Conservation (phyloP, 2,113 vertebrate genomes). For the Cinclus mexicanus region DNA sequence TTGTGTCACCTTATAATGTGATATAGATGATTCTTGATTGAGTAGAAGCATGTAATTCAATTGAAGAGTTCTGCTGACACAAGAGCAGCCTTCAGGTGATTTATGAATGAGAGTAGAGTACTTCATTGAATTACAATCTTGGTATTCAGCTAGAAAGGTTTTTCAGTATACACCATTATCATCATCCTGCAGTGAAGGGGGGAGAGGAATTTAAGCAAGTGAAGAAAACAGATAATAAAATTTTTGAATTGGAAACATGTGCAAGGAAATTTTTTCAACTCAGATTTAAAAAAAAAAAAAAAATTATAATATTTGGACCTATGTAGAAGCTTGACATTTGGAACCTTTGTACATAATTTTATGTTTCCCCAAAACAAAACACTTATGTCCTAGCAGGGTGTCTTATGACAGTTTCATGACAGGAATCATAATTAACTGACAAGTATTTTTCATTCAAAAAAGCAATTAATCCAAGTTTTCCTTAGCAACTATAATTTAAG, state of each 20-base stretch:
- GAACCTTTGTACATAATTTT: not conserved
- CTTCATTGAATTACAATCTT: slow-evolving; percentile 28
- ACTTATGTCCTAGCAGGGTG: not conserved
- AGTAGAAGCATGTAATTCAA: slow-evolving; percentile 42
- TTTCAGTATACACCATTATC: not conserved
- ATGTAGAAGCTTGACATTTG: not conserved
- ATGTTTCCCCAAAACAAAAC: not conserved
- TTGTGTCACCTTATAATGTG: slow-evolving; percentile 4
- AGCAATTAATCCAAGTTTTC: not conserved
- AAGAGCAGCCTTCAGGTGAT: slow-evolving; percentile 32
- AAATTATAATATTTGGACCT: not conserved
- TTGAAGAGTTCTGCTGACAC: slow-evolving; percentile 52
- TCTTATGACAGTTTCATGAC: not conserved
- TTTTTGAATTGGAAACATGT: not conserved
- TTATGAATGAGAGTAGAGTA: slow-evolving; percentile 38
- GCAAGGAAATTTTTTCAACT: not conserved
- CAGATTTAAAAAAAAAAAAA: not conserved
- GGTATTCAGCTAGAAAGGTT: not conserved
- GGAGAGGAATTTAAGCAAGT: not conserved
- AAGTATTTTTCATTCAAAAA: not conserved
- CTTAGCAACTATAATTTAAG: not conserved
- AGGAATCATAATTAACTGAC: not conserved
- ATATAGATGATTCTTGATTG: slow-evolving; percentile 44
- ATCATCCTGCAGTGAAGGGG: not conserved
- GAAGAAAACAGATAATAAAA: not conserved